phyloP scores from a whole-genome alignment of 2,113 vertebrate species.

The Trichechus manatus region DNA sequence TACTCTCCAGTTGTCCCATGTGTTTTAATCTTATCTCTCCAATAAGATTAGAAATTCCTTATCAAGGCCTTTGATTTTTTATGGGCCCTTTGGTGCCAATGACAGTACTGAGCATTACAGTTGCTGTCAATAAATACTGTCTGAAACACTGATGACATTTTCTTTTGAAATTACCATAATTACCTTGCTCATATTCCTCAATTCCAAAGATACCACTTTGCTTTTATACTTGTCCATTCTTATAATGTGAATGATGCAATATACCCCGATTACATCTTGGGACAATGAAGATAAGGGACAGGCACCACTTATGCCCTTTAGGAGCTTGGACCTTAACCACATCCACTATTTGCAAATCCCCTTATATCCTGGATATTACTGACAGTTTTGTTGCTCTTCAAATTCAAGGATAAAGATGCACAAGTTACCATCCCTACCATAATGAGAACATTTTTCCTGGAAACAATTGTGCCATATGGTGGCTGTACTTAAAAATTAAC shows the following conservation, averaged over 20 bases:
- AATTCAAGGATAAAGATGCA: constrained; percentile 72
- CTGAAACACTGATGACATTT: constrained; percentile 20
- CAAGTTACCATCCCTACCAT: constrained; percentile 62
- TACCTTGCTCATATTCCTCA: constrained; percentile 48
- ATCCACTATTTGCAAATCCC: constrained; percentile 56
- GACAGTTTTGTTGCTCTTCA: constrained; percentile 68
- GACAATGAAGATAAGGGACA: neutral
- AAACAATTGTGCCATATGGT: constrained; percentile 44
- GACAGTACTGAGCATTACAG: neutral
- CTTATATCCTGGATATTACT: constrained; percentile 47
- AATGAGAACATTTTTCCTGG: constrained; percentile 64
- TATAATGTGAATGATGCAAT: constrained; percentile 53
- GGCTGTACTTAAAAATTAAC: neutral
- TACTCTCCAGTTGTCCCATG: neutral
- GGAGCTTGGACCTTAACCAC: constrained; percentile 57
- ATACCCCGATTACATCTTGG: neutral
- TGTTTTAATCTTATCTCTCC: constrained; percentile 17
- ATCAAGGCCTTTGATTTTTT: neutral
- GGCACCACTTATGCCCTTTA: constrained; percentile 21
- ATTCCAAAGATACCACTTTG: constrained; percentile 65
- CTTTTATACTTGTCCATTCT: constrained; percentile 62
- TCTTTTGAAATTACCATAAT: constrained; percentile 39
- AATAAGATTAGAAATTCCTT: neutral
- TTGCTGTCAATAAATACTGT: neutral
- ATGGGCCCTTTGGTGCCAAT: neutral